Evolutionary conservation across 2,113 vertebrate species (phyloP).

Genomic region (Nestor notabilis): DNA sequence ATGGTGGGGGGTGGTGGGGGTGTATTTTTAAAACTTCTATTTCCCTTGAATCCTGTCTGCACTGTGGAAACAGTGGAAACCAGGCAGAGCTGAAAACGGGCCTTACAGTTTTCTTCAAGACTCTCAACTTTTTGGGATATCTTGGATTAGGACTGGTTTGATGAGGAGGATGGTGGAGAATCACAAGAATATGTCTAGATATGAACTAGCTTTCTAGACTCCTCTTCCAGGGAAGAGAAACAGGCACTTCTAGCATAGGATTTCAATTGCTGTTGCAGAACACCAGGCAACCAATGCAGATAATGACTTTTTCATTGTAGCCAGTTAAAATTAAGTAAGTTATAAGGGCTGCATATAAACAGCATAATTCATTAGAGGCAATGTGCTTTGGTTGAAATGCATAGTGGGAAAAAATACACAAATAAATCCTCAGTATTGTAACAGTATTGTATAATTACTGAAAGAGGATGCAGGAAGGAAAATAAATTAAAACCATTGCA

Average conservation of each 20-base stretch:
- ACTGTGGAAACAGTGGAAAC: not conserved
- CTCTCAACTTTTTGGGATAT: not conserved
- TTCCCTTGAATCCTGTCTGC: not conserved
- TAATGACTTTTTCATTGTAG: fast-evolving
- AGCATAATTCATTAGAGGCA: not conserved
- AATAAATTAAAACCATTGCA: not conserved
- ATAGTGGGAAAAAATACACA: not conserved
- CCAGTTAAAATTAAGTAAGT: not conserved
- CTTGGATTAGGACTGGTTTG: not conserved
- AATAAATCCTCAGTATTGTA: not conserved
- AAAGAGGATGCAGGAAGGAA: not conserved
- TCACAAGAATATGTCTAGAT: not conserved
- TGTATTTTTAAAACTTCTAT: fast-evolving
- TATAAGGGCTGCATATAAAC: not conserved
- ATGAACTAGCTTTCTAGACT: not conserved
- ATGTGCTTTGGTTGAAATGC: not conserved
- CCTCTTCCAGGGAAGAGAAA: not conserved
- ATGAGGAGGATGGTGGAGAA: not conserved
- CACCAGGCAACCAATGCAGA: too few species aligned
- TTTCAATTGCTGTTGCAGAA: not conserved
- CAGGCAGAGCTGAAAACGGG: not conserved
- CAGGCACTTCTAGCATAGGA: fast-evolving
- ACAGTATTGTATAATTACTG: not conserved
- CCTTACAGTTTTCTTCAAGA: not conserved
- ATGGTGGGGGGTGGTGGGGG: fast-evolving